Base-by-base conservation (phyloP, 2,797 vertebrate genomes). In the Dendrocincla tyrannina region DNA sequence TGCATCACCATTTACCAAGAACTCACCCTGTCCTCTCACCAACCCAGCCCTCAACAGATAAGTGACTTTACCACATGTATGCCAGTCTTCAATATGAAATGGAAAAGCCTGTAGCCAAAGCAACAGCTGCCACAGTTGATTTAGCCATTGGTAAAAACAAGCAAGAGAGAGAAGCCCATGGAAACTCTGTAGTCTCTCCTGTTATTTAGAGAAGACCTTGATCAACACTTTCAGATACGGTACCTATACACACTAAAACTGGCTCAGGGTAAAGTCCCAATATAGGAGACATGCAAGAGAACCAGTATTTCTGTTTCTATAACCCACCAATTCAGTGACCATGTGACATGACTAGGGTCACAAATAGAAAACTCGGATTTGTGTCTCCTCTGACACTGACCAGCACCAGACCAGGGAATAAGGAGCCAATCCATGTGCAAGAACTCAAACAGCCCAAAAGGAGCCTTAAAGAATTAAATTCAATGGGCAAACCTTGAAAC, bases 21-120 rank as follows among this genome's bases (percentile, higher is more conserved):
- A 80, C 80, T 76, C 10, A 0, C 46, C 58, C 73, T 73, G 58
- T 91, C 64, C 53, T 85, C 63, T 78, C 23, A 22, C 67, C 39
- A 66, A 93, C 58, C 28, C 58, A 63, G n/a, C 35, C 59, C 64
- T 85, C 83, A 84, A 93, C 56, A 91, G 89, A 89, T 72, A 85
- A 92, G 64, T 56, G 88, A 63, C 82, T 76, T 80, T 58, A 62
- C 64, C 68, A 37, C 59, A 12, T 4, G 47, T 5, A 0, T 32
- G 28, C 84, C 77, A 89, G 67, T 80, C 59, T 58, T 79, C 55
- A 17, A 30, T 3, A 79, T 0, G 1, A 83, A 75, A 49, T n/a
- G 41, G 84, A 95, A 91, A 79, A 95, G 89, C 75, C 84, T 42
- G 32, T n/a, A 91, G 87, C 37, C 59, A 86, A 35, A 89, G 81